Evolutionary conservation across 2,888 invertebrate genomes (phyloP).

Genomic region (Ormyrus labotus): DNA sequence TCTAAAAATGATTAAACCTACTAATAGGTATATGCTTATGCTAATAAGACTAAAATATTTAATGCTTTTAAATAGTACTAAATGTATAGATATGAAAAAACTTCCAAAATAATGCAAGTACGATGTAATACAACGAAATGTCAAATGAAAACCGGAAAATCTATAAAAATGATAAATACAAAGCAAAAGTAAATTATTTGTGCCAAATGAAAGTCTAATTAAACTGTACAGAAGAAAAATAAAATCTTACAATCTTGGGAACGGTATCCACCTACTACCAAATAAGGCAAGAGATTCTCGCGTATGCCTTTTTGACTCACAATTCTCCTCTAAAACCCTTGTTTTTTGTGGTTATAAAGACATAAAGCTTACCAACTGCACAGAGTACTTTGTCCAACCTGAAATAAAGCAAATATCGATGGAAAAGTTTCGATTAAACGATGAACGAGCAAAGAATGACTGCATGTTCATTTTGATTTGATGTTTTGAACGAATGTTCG

Average conservation of each 20-base stretch:
- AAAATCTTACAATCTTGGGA: slow-evolving; percentile 16
- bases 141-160: slow-evolving; percentile 10
- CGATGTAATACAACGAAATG: background rate
- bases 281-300: slow-evolving; percentile 43
- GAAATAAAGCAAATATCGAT: background rate
- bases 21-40: no score
- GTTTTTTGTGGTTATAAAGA: slow-evolving; percentile 30
- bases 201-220: background rate
- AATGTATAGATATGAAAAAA: no score
- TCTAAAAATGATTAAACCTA: no score
- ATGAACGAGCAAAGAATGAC: background rate
- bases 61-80: no score
- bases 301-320: background rate
- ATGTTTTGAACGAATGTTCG: slow-evolving; percentile 1
- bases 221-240: slow-evolving; percentile 5
- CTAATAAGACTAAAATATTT: no score
- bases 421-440: background rate
- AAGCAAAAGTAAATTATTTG: background rate
- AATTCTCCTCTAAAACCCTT: background rate
- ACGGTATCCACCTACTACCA: slow-evolving; percentile 23
- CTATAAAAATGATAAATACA: background rate
- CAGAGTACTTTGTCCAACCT: background rate
- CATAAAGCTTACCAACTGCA: slow-evolving; percentile 15
- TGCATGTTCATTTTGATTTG: background rate
- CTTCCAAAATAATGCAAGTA: no score